Conservation (phyloP, 2,888 invertebrate species). For the Selenia dentaria region DNA sequence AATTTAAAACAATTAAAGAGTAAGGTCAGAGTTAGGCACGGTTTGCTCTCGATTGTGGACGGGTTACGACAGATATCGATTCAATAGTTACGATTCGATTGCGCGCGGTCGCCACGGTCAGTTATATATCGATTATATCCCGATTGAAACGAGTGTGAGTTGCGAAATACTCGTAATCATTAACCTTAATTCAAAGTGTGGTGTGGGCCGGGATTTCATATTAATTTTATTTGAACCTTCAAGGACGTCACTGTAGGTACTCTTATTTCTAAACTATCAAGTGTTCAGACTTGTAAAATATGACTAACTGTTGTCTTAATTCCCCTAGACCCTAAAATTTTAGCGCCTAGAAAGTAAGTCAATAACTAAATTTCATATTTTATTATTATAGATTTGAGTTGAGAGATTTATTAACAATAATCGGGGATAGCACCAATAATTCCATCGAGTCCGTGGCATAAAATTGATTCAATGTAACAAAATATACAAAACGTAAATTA, state of each 20-base stretch:
- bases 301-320: too few species aligned
- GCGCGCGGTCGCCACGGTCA: conserved; percentile 11
- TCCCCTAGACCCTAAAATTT: too few species aligned
- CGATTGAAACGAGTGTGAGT: conserved; percentile 14
- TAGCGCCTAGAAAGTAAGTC: too few species aligned
- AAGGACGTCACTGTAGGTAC: conserved; percentile 1
- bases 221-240: not conserved
- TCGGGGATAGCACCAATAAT: too few species aligned
- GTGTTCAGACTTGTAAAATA: too few species aligned
- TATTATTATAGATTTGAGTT: too few species aligned
- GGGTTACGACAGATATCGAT: conserved; percentile 25
- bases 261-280: too few species aligned
- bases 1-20: conserved; percentile 15
- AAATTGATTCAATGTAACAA: too few species aligned
- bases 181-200: conserved; percentile 7
- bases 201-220: conserved; percentile 1
- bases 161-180: conserved; percentile 17
- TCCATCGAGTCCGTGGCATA: too few species aligned
- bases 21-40: conserved; percentile 21
- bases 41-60: conserved; percentile 22
- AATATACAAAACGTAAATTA: too few species aligned
- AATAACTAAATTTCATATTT: too few species aligned
- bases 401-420: too few species aligned
- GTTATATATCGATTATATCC: conserved; percentile 21
- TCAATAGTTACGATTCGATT: conserved; percentile 24